Evolutionary conservation across 2,797 vertebrate species (phyloP).

Genomic region (Merluccius polli): DNA sequence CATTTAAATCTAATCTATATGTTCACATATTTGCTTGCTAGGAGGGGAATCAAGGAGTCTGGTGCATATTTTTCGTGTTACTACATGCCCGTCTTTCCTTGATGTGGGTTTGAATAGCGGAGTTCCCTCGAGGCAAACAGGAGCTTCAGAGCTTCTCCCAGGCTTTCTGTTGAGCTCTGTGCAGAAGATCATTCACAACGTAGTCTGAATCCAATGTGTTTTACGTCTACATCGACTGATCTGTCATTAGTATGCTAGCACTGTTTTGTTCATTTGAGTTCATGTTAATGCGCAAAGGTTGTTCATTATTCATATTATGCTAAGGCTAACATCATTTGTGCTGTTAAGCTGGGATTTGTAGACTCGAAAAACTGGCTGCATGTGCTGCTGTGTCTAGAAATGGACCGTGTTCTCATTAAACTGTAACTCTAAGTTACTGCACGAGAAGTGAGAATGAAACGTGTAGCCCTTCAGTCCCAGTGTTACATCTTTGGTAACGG

Average conservation of each 20-base stretch:
- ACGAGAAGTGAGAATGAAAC: not conserved
- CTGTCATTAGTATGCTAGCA: not conserved
- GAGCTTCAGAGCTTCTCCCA: conserved; percentile 46
- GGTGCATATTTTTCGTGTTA: conserved; percentile 78
- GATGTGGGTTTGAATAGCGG: conserved; percentile 60
- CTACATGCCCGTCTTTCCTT: conserved; percentile 72
- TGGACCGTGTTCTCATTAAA: not conserved
- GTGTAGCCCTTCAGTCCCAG: not conserved
- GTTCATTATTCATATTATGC: not conserved
- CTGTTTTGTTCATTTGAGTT: not conserved
- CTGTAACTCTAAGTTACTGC: not conserved
- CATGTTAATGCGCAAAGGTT: not conserved
- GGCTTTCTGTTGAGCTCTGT: not conserved
- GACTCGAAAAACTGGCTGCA: not conserved
- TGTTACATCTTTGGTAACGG: not conserved
- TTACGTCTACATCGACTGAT: not conserved
- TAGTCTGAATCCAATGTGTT: not conserved
- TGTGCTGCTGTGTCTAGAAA: not conserved
- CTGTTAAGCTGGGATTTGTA: not conserved
- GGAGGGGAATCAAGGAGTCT: conserved; percentile 59
- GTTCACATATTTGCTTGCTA: conserved; percentile 36
- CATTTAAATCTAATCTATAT: conserved; percentile 5
- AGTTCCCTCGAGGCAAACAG: conserved; percentile 56
- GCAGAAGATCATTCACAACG: not conserved
- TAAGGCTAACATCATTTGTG: not conserved